Conservation (phyloP, 1,140 invertebrate species). For the Drosophila teissieri region DNA sequence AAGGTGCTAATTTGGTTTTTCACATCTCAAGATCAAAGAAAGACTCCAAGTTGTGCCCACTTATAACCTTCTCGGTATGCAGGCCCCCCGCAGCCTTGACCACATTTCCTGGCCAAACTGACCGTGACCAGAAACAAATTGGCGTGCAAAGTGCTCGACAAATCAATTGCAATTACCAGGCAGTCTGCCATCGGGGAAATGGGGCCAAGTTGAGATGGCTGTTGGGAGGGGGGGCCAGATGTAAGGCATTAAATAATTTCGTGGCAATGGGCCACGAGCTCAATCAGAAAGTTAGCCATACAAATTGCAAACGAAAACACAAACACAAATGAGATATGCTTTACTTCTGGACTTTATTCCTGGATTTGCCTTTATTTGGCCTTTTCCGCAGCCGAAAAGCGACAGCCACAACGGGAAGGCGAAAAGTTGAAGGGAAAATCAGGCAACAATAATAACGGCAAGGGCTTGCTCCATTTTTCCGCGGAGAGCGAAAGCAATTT, state of each 20-base stretch:
- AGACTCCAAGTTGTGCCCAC: not conserved
- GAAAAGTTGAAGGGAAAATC: constrained; percentile 29
- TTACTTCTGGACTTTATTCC: constrained; percentile 33
- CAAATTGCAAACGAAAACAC: constrained; percentile 70
- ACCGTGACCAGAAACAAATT: constrained; percentile 71
- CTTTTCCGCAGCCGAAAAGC: constrained; percentile 14
- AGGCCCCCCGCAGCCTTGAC: constrained; percentile 24
- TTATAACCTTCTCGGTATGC: not conserved
- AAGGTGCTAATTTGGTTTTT: constrained; percentile 39
- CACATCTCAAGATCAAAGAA: constrained; percentile 32
- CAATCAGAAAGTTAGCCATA: constrained; percentile 80
- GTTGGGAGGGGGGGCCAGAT: constrained; percentile 50
- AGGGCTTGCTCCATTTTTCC: constrained; percentile 62
- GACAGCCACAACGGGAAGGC: constrained; percentile 4
- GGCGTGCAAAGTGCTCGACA: constrained; percentile 72
- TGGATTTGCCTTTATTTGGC: constrained; percentile 35
- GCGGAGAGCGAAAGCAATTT: constrained; percentile 76
- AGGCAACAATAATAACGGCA: constrained; percentile 38
- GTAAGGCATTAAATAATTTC: constrained; percentile 77
- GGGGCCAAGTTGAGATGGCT: constrained; percentile 2
- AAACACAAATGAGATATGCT: constrained; percentile 58
- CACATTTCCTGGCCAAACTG: constrained; percentile 60
- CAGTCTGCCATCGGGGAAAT: constrained; percentile 20
- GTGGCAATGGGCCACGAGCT: constrained; percentile 65
- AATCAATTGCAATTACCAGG: constrained; percentile 75